Percentiles rank a stretch among this genome's conserved stretches.
phyloP scores from a whole-genome alignment of 1,140 invertebrate species.

The Calephelis nemesis region DNA sequence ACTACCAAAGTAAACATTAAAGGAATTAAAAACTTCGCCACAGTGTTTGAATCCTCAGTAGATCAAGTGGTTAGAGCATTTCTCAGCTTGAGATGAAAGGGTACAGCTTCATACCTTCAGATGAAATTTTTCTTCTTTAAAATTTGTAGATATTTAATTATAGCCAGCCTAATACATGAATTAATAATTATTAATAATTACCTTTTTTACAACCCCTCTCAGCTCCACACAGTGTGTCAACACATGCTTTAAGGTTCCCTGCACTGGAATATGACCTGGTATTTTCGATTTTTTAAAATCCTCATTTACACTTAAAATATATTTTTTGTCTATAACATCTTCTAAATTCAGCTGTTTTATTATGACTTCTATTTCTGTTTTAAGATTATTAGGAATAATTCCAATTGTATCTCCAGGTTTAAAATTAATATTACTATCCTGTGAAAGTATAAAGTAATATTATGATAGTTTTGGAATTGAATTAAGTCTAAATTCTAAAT shows the following conservation, averaged over 20 bases:
- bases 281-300: slow-evolving; percentile 47
- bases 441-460: slow-evolving; percentile 26
- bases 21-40: too few relatives aligned
- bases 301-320: slow-evolving; percentile 36
- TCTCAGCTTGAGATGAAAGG: too few relatives aligned
- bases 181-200: slow-evolving; percentile 24
- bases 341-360: slow-evolving; percentile 43
- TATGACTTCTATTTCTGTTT: slow-evolving; percentile 43
- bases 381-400: slow-evolving; percentile 50
- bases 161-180: too few relatives aligned
- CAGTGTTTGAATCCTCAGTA: too few relatives aligned
- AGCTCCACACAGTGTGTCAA: slow-evolving; percentile 69
- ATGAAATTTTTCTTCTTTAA: too few relatives aligned
- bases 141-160: too few relatives aligned
- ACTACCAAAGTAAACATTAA: too few relatives aligned
- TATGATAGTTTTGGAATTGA: too few relatives aligned
- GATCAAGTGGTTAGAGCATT: too few relatives aligned
- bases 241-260: slow-evolving; percentile 59
- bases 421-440: slow-evolving; percentile 54
- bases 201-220: slow-evolving; percentile 73
- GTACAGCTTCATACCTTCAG: too few relatives aligned
- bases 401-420: slow-evolving; percentile 62
- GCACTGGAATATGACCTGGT: slow-evolving; percentile 64
- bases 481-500: too few relatives aligned
- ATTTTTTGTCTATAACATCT: slow-evolving; percentile 36